Base-by-base conservation (phyloP, 2,797 vertebrate species). In the Microhierax caerulescens region DNA sequence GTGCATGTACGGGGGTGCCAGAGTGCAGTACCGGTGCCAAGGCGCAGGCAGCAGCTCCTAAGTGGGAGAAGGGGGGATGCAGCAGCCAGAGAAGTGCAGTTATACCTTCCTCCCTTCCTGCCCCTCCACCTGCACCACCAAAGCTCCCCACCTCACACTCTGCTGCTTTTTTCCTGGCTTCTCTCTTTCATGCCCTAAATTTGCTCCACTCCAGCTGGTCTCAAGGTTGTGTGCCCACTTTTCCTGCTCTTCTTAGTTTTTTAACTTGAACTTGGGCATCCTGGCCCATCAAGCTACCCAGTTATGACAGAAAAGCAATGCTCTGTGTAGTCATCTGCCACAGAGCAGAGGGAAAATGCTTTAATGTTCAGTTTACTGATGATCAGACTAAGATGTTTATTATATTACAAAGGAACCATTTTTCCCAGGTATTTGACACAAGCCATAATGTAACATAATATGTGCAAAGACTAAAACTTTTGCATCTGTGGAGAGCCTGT, bases 131-230 rank as follows among this genome's bases (percentile, higher is more conserved):
- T n/a, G 23, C 39, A 28, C 9, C 13, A 61, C 16, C 23, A 85
- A 60, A 39, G 4, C 15, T 72, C 30, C 4, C 3, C 8, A 30
- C 60, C 21, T 77, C 30, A 37, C 2, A 19, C 45, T 47, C 48
- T 27, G 17, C 28, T 88, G 8, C 1, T 88, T 83, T 84, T 65
- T 69, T 50, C 54, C n/a, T 63, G 17, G 7, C 24, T 91, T 78
- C 10, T 4, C 6, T 43, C 37, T 84, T 22, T 72, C n/a, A 10
- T 0, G 0, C 32, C 7, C 16, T 25, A 15, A 41, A 20, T 64
- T 19, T 43, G 19, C 24, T 61, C 16, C n/a, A 67, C 32, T 45
- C 50, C 59, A 79, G 14, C 13, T 79, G 32, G 6, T 75, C 11
- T 79, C 28, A 53, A 15, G 20, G 11, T 64, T 17, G 4, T 24